Conservation (phyloP, 2,797 vertebrate genomes). For the Pelochelys cantorii region DNA sequence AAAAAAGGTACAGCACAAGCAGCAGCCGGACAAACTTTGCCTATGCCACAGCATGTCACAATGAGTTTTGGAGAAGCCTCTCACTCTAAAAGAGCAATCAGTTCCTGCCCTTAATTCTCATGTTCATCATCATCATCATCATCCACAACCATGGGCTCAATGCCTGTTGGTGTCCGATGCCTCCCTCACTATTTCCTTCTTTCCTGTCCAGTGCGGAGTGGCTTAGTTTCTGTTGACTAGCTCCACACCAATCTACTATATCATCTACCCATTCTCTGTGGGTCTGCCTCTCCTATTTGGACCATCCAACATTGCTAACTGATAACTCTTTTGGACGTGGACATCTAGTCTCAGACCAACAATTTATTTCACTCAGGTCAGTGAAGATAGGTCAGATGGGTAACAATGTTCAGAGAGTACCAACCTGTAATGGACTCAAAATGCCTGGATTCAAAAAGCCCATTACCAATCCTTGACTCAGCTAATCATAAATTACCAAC, state of each 20-base stretch:
- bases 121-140: no score
- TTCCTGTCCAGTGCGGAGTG: no score
- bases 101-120: neutral
- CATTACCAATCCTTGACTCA: neutral
- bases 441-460: neutral
- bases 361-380: neutral
- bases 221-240: no score
- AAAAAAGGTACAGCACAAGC: neutral
- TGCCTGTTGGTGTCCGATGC: no score
- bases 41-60: neutral
- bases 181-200: no score
- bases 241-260: no score
- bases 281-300: no score
- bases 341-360: neutral
- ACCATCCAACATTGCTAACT: rapidly evolving
- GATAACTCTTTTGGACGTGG: neutral
- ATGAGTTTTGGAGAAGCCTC: neutral
- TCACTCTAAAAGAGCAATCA: neutral
- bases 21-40: neutral
- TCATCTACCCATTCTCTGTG: no score
- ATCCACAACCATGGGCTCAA: no score
- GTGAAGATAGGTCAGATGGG: neutral
- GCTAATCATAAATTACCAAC: neutral
- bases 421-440: slow-evolving; percentile 1
- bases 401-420: neutral